Evolutionary conservation across 2,797 vertebrate genomes (phyloP), one percentile per base, ranked within the genome.

Genomic region (Moxostoma hubbsi): DNA sequence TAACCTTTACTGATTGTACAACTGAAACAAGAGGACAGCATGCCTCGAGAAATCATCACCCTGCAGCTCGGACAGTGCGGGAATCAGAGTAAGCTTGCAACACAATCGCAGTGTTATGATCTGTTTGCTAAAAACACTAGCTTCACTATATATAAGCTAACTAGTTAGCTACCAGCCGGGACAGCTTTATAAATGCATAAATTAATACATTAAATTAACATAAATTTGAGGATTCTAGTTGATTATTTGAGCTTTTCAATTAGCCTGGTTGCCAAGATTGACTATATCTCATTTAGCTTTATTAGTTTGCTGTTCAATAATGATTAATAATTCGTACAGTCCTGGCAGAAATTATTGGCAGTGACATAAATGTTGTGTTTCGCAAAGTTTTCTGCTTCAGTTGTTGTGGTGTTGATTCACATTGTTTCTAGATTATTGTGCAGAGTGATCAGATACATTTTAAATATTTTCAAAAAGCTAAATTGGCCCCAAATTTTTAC

Each of bases 21-120:
- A 50, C 13, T 18, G 13, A 71, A 65, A 36, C 36, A 36, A 36
- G 36, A 36, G n/a, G 9, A 46, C 69, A 92, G 82, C 59, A 99
- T 99, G 97, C 97, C 97, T 61, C 93, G 97, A 85, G 97, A 98
- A 90, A 99, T 98, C 84, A 98, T 98, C 89, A 98, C 96, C 18
- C 91, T 99, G 83, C 97, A 98, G 87, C 94, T 99, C 9, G 97
- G 97, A 85, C 97, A 99, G 80, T 98, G 97, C 90, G 97, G 97
- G 75, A 98, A 98, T 82, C 97, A 98, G 90, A 97, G 97, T 98
- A 94, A 89, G 97, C 86, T 4, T 12, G 15, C 43, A 7, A 12
- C 6, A 7, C 9, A 6, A 15, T 13, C 0, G 2, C 5, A 12
- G 6, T 67, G 7, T 45, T 5, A 9, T 16, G 8, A n/a, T 81